A percentile compares a stretch with the other conserved stretches of the same genome.
Conservation (phyloP, 1,140 invertebrate genomes). For the Aphaenogaster ashmeadi region DNA sequence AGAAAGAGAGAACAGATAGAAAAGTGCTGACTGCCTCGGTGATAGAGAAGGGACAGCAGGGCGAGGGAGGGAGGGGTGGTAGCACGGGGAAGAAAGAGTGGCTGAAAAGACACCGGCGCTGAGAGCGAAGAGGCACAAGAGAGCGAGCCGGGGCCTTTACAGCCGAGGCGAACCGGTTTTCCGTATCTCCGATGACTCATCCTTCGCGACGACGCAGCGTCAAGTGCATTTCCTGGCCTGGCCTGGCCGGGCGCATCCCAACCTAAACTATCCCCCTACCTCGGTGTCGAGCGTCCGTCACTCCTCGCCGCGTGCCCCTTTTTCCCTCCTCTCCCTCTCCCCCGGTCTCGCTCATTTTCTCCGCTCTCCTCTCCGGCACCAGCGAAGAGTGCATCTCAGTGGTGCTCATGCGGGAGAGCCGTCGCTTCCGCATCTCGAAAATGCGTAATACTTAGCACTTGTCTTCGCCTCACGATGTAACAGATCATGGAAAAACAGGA, state of each 20-base stretch:
- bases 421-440: background rate
- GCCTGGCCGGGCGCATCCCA: conserved; percentile 72
- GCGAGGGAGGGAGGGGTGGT: background rate
- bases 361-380: conserved; percentile 38
- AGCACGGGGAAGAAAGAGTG: conserved; percentile 19
- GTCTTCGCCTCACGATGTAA: background rate
- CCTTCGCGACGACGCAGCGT: conserved; percentile 80
- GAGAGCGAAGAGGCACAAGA: conserved; percentile 34
- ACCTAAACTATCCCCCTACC: conserved; percentile 72
- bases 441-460: background rate
- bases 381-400: conserved; percentile 64
- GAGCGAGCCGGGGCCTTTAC: conserved; percentile 57
- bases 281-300: conserved; percentile 25
- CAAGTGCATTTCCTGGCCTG: conserved; percentile 86
- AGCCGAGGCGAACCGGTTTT: conserved; percentile 84
- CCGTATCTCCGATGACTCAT: conserved; percentile 86
- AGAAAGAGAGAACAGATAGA: conserved; percentile 37
- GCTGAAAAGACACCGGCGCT: conserved; percentile 42
- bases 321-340: conserved; percentile 12
- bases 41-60: conserved; percentile 56
- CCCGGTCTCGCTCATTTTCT: conserved; percentile 41
- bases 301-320: conserved; percentile 40
- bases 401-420: conserved; percentile 68
- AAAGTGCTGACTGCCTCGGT: conserved; percentile 69
- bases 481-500: background rate